Evolutionary conservation across 2,888 invertebrate species (phyloP).

Genomic region (Luperina testacea): DNA sequence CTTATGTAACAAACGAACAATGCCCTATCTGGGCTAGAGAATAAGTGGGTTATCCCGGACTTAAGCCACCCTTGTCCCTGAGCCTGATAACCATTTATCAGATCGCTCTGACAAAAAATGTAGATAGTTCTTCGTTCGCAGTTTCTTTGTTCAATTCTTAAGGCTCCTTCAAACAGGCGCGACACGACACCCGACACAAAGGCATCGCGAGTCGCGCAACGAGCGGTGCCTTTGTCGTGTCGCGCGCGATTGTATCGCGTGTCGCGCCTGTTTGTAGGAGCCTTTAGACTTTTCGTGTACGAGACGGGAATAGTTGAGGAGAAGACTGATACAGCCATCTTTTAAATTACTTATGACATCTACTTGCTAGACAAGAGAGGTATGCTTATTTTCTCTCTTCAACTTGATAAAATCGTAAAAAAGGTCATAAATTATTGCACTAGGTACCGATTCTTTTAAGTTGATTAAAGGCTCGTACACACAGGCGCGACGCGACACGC

Average conservation of each 20-base stretch:
- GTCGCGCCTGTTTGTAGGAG: no score
- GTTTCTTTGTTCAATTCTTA: slow-evolving; percentile 4
- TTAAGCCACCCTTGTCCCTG: slow-evolving; percentile 10
- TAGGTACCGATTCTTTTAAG: not conserved
- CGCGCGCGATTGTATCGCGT: no score
- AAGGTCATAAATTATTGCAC: no score
- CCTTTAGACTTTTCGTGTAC: not conserved
- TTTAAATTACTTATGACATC: not conserved
- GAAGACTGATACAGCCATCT: not conserved
- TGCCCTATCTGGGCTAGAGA: not conserved
- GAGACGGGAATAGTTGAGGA: not conserved
- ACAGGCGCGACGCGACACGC: no score
- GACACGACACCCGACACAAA: no score
- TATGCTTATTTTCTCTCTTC: not conserved
- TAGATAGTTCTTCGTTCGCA: not conserved
- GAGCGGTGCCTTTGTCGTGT: no score
- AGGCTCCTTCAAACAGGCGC: no score
- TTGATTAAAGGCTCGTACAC: no score
- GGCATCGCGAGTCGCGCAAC: no score
- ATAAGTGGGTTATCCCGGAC: not conserved
- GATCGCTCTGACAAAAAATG: slow-evolving; percentile 1
- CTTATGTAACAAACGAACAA: slow-evolving; percentile 6
- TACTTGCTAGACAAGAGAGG: not conserved
- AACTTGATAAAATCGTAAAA: not conserved
- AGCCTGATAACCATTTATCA: slow-evolving; percentile 11